Evolutionary conservation across 2,888 invertebrate genomes (phyloP).

Genomic region (Elmis aenea): DNA sequence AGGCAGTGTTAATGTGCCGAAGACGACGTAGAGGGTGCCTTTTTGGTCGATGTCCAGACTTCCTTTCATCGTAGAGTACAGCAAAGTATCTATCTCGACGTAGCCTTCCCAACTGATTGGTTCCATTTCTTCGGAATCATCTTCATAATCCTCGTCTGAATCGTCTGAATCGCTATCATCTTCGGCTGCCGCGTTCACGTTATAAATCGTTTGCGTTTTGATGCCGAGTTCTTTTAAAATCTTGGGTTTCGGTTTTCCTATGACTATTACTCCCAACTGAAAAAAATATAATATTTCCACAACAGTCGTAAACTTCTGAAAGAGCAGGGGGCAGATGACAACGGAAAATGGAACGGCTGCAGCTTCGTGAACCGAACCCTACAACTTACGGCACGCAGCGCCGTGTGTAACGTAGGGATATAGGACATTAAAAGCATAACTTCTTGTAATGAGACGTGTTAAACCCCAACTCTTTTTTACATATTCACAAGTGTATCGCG

Average conservation of each 20-base stretch:
- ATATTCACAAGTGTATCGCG: too few species aligned
- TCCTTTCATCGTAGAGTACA: slow-evolving; percentile 55
- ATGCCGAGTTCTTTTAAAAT: slow-evolving; percentile 42
- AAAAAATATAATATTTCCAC: slow-evolving; percentile 26
- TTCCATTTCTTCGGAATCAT: slow-evolving; percentile 47
- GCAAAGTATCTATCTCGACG: slow-evolving; percentile 53
- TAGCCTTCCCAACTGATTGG: slow-evolving; percentile 53
- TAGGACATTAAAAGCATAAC: slow-evolving; percentile 21
- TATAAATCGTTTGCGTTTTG: slow-evolving; percentile 39
- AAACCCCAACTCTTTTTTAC: slow-evolving; percentile 10
- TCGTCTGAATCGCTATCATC: slow-evolving; percentile 28
- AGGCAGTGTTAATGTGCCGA: slow-evolving; percentile 51
- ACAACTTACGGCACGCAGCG: slow-evolving; percentile 13
- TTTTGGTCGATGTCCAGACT: slow-evolving; percentile 53
- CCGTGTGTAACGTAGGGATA: slow-evolving; percentile 16
- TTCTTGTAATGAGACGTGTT: slow-evolving; percentile 19
- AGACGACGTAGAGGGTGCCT: slow-evolving; percentile 44
- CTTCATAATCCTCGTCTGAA: slow-evolving; percentile 41
- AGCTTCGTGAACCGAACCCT: slow-evolving; percentile 11
- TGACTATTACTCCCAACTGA: slow-evolving; percentile 45
- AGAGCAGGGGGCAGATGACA: slow-evolving; percentile 14
- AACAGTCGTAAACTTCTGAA: slow-evolving; percentile 21
- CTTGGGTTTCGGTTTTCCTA: slow-evolving; percentile 42
- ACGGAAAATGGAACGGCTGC: slow-evolving; percentile 11
- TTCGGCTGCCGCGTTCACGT: slow-evolving; percentile 22